These are phyloP conservation scores for Diplolepis rosae DNA, from an alignment of 2,888 invertebrate genomes.

Conservation along the genomic window DNA sequence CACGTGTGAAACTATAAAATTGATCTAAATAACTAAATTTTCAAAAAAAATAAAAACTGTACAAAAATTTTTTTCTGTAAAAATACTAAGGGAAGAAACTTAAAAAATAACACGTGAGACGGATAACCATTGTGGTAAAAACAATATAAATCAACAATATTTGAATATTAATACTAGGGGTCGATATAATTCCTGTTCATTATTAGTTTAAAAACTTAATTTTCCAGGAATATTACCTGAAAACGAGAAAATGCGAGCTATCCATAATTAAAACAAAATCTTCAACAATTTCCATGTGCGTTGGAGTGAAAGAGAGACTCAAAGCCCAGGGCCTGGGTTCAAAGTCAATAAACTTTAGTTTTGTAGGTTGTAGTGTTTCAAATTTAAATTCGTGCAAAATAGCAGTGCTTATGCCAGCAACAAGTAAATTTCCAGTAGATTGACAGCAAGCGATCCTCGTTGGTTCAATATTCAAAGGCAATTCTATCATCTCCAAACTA, in stretches of 20 bases:
- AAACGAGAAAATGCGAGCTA: slow-evolving; percentile 78
- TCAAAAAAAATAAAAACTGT: too few relatives aligned
- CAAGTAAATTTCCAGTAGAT: slow-evolving; percentile 73
- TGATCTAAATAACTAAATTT: too few relatives aligned
- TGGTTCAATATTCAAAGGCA: slow-evolving; percentile 79
- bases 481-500: slow-evolving; percentile 83
- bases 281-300: slow-evolving; percentile 79
- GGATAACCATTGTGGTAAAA: too few relatives aligned
- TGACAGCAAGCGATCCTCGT: slow-evolving; percentile 80
- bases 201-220: too few relatives aligned
- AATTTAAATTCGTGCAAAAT: slow-evolving; percentile 79
- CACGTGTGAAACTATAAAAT: too few relatives aligned
- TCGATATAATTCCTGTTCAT: too few relatives aligned
- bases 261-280: slow-evolving; percentile 81
- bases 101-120: too few relatives aligned
- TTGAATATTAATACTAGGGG: too few relatives aligned
- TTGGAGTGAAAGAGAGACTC: slow-evolving; percentile 79
- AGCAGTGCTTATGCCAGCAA: slow-evolving; percentile 74
- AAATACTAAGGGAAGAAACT: too few relatives aligned
- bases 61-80: too few relatives aligned
- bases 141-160: too few relatives aligned
- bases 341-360: slow-evolving; percentile 82
- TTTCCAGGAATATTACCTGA: slow-evolving; percentile 65
- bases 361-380: slow-evolving; percentile 81
- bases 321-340: slow-evolving; percentile 80